phyloP scores from a whole-genome alignment of 2,113 vertebrate genomes.

The Reinhardtius hippoglossoides region DNA sequence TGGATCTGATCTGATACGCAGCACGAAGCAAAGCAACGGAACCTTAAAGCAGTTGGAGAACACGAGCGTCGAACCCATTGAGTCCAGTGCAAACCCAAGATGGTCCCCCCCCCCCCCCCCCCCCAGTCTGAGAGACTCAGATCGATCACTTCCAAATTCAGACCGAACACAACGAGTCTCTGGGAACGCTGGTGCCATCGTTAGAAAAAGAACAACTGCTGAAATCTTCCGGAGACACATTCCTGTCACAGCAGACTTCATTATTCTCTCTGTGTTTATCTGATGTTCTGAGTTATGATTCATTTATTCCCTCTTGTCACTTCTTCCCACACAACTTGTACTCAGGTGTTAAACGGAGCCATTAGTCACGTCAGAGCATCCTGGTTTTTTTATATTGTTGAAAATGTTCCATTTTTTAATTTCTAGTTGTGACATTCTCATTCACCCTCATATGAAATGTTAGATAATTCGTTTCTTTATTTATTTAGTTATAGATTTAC shows the following conservation, averaged over 20 bases:
- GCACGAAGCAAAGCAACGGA: too few species aligned
- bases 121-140: too few species aligned
- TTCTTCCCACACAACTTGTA: slow-evolving; percentile 28
- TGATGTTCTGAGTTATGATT: slow-evolving; percentile 26
- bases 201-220: not conserved
- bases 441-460: not conserved
- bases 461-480: not conserved
- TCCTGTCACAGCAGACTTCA: slow-evolving; percentile 14
- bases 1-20: too few species aligned
- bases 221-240: not conserved
- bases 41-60: too few species aligned
- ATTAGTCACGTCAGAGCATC: slow-evolving; percentile 36
- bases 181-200: not conserved
- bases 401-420: not conserved
- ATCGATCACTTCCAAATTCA: too few species aligned
- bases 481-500: not conserved
- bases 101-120: too few species aligned
- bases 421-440: not conserved
- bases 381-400: not conserved
- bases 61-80: too few species aligned
- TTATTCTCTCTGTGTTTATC: slow-evolving; percentile 39
- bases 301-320: slow-evolving; percentile 32
- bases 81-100: too few species aligned
- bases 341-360: slow-evolving; percentile 36
- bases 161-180: too few species aligned